These are phyloP conservation scores for Urocitellus parryii DNA, from an alignment of 2,113 vertebrate genomes.

Conservation along the genomic window DNA sequence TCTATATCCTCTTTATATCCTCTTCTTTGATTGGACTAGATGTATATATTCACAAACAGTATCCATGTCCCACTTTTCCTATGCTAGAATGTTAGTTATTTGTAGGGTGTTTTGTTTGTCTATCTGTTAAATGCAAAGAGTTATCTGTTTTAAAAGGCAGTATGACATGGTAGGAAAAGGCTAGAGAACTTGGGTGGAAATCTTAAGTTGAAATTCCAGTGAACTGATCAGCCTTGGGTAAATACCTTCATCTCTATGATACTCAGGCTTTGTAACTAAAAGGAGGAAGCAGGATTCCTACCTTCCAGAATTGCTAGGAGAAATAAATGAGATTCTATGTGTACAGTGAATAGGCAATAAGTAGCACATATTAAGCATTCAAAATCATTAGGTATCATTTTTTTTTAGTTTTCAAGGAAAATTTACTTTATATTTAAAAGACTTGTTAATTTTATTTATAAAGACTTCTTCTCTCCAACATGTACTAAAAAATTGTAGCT, in stretches of 20 bases:
- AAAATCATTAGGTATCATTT: neutral
- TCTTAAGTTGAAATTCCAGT: neutral
- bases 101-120: neutral
- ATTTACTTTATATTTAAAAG: neutral
- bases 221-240: neutral
- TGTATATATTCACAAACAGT: neutral
- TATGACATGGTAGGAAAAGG: neutral
- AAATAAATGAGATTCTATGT: neutral
- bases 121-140: neutral
- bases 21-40: neutral
- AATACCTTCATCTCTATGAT: neutral
- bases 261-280: neutral
- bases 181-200: neutral
- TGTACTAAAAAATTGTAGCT: neutral
- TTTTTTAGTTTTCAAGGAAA: neutral
- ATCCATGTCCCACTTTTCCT: neutral
- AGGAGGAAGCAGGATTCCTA: neutral
- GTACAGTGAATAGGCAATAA: neutral
- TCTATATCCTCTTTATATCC: neutral
- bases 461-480: neutral
- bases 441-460: neutral
- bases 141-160: neutral
- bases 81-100: conserved; percentile 7
- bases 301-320: neutral
- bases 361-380: neutral